Base-by-base conservation (phyloP, 2,113 vertebrate species). In the Percina caprodes region DNA sequence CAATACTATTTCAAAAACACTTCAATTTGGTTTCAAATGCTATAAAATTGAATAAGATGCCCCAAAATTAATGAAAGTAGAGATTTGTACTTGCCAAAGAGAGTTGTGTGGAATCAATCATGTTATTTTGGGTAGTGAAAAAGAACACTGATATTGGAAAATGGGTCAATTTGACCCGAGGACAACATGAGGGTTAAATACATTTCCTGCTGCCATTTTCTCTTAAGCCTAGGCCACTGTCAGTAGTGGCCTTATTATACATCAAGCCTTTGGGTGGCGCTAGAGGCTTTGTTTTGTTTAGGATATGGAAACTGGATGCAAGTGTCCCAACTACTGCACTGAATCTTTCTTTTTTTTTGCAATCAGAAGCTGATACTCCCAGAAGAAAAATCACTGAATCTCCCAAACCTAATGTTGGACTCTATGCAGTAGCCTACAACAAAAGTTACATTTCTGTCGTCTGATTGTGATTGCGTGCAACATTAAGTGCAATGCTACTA, bases 251-350 rank as follows among this genome's bases (percentile, higher is more conserved):
- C 9, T 67, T 33, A 5, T 55, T 45, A 58, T 6, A 7, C 21
- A 14, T 33, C 3, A 0, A 67, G 21, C 54, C 85, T 67, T 21
- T 51, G n/a, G 88, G 74, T 76, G 86, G 88, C 26, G 74, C 67
- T 56, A 79, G 26, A 86, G 66, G 24, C 52, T 52, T 5, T n/a
- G 23, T 26, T 18, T 24, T 59, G 23, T 66, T 72, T 52, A 11
- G 74, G 24, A 18, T 12, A 35, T 42, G 1, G 46, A 61, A 65
- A 65, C 24, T 24, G 24, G 23, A 45, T 52, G 21, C 16, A 60
- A 18, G 51, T 46, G 39, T 23, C 49, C 13, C 6, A 2, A 15
- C 6, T 14, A 11, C 21, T 56, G 13, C 5, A 12, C 30, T 49
- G 13, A 24, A 35, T 63, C 6, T 4, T 35, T 35, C 6, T 35